phyloP scores from a whole-genome alignment of 2,797 vertebrate species.

The Adrianichthys oophorus region DNA sequence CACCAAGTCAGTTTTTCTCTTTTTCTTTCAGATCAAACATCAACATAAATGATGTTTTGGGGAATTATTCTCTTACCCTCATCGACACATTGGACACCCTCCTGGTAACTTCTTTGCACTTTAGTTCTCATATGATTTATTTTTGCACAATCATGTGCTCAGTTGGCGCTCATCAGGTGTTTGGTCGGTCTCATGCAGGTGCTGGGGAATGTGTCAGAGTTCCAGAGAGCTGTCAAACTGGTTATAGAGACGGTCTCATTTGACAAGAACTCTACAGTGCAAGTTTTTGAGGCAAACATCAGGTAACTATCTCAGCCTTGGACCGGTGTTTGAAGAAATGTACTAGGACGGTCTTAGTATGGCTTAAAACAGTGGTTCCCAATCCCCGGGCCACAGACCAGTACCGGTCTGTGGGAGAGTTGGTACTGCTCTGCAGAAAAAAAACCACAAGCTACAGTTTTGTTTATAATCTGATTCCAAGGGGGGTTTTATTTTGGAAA shows the following conservation, averaged over 20 bases:
- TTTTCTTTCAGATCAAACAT: constrained; percentile 89
- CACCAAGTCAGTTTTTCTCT: constrained; percentile 12
- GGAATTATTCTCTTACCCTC: constrained; percentile 97
- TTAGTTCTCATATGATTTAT: too few relatives aligned
- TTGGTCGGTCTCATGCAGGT: constrained; percentile 76
- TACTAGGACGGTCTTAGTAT: too few relatives aligned
- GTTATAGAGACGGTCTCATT: constrained; percentile 97
- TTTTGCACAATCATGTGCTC: too few relatives aligned
- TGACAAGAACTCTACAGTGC: constrained; percentile 97
- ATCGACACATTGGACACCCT: constrained; percentile 94
- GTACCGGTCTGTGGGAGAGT: too few relatives aligned
- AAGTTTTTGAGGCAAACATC: constrained; percentile 98
- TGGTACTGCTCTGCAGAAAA: too few relatives aligned
- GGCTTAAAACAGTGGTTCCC: too few relatives aligned
- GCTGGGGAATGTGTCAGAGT: constrained; percentile 95
- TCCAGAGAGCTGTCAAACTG: constrained; percentile 93
- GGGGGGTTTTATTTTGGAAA: too few relatives aligned
- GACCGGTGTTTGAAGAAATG: too few relatives aligned
- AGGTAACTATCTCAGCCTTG: constrained; percentile 75
- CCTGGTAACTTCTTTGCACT: constrained; percentile 80
- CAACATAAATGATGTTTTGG: constrained; percentile 97
- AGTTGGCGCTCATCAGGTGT: not conserved
- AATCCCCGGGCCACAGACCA: too few relatives aligned
- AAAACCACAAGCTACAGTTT: too few relatives aligned
- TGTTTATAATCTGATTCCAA: too few relatives aligned